Conservation (phyloP, 2,888 invertebrate genomes). For the Cynaeus angustus region DNA sequence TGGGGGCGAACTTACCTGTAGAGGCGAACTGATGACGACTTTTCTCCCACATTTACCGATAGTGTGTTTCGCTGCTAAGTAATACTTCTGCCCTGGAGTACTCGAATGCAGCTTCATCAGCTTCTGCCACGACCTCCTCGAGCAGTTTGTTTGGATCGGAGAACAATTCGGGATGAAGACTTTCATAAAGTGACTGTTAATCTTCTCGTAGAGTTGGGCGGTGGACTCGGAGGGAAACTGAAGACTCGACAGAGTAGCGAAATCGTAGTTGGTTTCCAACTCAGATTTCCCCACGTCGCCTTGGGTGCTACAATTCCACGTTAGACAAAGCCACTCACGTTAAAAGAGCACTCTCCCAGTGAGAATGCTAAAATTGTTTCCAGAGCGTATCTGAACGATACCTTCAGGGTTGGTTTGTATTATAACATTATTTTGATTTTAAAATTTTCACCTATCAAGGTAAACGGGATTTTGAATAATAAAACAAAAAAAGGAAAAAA, state of each 20-base stretch:
- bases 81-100: conserved; percentile 75
- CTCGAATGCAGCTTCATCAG: conserved; percentile 79
- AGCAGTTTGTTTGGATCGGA: conserved; percentile 78
- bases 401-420: no score
- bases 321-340: no score
- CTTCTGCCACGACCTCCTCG: conserved; percentile 78
- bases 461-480: no score
- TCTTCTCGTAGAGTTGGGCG: conserved; percentile 75
- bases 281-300: conserved; percentile 56
- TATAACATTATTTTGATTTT: no score
- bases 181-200: conserved; percentile 80
- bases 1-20: conserved; percentile 79
- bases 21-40: conserved; percentile 82
- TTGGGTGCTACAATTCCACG: conserved; percentile 47
- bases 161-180: conserved; percentile 79
- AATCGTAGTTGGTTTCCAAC: conserved; percentile 64
- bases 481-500: no score
- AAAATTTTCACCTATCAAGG: no score
- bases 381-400: no score
- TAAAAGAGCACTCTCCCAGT: no score
- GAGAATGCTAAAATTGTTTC: no score
- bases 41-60: conserved; percentile 73
- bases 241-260: conserved; percentile 67
- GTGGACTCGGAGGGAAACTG: conserved; percentile 74
- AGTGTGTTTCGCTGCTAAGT: conserved; percentile 80